These are phyloP conservation scores for Entomyzon cyanotis DNA, from an alignment of 2,113 vertebrate species.

Conservation along the genomic window DNA sequence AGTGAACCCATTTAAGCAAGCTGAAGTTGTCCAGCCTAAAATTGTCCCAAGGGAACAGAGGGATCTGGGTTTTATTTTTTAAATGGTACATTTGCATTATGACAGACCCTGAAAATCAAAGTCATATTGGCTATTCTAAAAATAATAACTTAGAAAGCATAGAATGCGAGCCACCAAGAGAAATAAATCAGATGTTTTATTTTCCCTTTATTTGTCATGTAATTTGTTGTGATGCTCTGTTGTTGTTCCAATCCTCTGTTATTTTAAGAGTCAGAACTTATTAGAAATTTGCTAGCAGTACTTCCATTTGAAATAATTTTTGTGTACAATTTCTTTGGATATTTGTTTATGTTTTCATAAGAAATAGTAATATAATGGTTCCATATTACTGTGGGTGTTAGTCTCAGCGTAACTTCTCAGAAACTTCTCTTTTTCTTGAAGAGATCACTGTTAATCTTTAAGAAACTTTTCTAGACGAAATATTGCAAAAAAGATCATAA, in stretches of 20 bases:
- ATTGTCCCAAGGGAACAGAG: background rate
- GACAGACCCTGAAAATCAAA: background rate
- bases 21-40: background rate
- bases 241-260: background rate
- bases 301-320: background rate
- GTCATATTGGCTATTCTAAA: background rate
- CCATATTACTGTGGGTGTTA: background rate
- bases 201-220: background rate
- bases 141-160: background rate
- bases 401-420: background rate
- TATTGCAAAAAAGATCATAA: background rate
- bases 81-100: background rate
- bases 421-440: background rate
- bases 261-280: background rate
- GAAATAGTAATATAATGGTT: background rate
- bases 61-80: background rate
- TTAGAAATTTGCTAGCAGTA: background rate
- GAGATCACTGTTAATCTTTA: background rate
- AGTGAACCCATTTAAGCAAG: background rate
- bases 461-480: background rate
- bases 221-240: background rate
- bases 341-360: background rate
- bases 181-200: background rate
- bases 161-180: background rate
- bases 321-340: background rate